phyloP scores from a whole-genome alignment of 2,888 invertebrate species.

The Tromatobia lineatoria region DNA sequence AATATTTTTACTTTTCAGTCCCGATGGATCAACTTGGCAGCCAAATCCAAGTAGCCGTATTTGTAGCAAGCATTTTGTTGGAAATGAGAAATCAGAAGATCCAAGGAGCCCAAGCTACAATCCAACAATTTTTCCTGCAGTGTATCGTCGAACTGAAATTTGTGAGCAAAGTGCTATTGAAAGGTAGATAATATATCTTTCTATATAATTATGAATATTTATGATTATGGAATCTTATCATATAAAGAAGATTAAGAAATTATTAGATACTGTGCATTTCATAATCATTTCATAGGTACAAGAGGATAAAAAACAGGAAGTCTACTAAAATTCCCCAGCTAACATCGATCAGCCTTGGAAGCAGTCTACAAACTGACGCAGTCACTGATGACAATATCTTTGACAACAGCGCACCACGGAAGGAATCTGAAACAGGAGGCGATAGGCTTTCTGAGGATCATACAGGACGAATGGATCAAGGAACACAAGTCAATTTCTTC shows the following conservation, averaged over 20 bases:
- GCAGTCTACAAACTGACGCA: neutral
- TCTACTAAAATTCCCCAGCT: neutral
- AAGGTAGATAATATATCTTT: too few species aligned
- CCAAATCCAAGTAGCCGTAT: too few species aligned
- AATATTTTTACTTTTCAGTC: too few species aligned
- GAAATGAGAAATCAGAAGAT: too few species aligned
- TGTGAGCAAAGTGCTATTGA: too few species aligned
- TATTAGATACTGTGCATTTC: neutral
- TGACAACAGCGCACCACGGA: neutral
- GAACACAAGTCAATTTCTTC: neutral
- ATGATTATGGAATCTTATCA: too few species aligned
- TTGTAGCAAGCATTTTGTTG: too few species aligned
- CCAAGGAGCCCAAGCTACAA: too few species aligned
- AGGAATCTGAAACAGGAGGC: neutral
- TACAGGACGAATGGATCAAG: neutral
- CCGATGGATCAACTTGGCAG: too few species aligned
- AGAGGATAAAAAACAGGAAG: neutral
- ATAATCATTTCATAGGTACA: neutral
- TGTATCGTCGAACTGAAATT: too few species aligned
- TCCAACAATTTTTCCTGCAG: too few species aligned
- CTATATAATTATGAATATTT: too few species aligned
- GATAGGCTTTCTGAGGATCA: neutral
- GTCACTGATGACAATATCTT: neutral
- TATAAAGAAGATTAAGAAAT: neutral
- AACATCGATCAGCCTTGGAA: neutral